Base-by-base conservation (phyloP, 92 coral and sea anemone genomes). In the Phenganax subtilis region DNA sequence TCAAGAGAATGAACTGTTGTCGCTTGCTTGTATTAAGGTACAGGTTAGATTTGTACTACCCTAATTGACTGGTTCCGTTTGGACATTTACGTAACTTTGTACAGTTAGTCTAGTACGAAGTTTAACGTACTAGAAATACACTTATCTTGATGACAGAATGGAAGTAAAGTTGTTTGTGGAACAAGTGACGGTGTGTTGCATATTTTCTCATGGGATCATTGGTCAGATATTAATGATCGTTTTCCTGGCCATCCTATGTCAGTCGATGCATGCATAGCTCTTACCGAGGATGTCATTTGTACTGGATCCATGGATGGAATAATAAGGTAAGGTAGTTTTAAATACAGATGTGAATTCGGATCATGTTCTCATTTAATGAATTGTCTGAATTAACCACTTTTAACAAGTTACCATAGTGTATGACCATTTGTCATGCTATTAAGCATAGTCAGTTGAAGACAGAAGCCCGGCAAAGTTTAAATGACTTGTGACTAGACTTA, bases 271-370 rank as follows among this genome's bases (percentile, higher is more conserved):
- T 96, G 99, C 80, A 90, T 96, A 72, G 91, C 97, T 55, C 84
- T 96, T 52, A 89, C 96, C 30, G 90, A 96, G 57, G 88, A 75
- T 68, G 85, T 96, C n/a, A 92, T 96, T 66, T 92, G 94, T 66
- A 96, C 99, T 12, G 99, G 99, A n/a, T 96, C 99, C 10, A 92
- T 96, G 75, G 99, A 96, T 52, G 99, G 99, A 8, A 93, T 92
- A 31, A 93, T 96, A 74, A 90, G 99, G 99, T 96, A 86, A 12
- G 60, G 68, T 14, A 75, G 47, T 37, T 37, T 37, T 37, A 37
- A 5, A 37, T 37, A 37, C 47, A 37, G 47, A 5, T 37, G 3
- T 2, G 47, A 37, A 37, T 37, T 37, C 47, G 47, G 47, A 37
- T 37, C 47, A 37, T 37, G 2, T 37, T 37, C 47, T 37, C 47